Evolutionary conservation across 2,888 invertebrate species (phyloP), one percentile per base, ranked within the genome.

Genomic region (Carpatolechia fugitivella): DNA sequence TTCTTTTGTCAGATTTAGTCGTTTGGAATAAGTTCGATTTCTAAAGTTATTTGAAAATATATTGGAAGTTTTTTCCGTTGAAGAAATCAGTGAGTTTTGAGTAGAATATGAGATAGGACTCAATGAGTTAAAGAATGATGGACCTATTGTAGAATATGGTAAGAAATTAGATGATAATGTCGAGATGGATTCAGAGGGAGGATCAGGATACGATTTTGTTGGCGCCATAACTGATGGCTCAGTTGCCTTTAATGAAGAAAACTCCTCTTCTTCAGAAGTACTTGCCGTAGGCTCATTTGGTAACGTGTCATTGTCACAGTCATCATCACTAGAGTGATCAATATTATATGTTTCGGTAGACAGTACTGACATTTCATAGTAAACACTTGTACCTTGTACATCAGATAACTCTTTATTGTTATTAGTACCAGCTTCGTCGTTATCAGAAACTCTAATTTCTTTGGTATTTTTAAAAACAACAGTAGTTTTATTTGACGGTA

Each of bases 401-500:
- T 90, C 90, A 63, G 86, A 85, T 64, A 87, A 69, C 66, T 80
- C 82, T 72, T 81, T 82, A 44, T 80, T 82, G 41, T 80, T 84
- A 55, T 72, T 71, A 55, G 78, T 83, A 29, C 80, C 77, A 56
- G 87, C 85, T 54, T 82, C 77, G 56, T 89, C 89, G 56, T 87
- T 89, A 65, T 90, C 89, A 62, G 78, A 69, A 55, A 89, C 72
- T 57, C 84, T 82, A 57, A 90, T 82, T 68, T 91, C 84, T 81
- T 91, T 91, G 63, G 91, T 92, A 75, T 92, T 91, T 64, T 91
- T 91, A 62, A 89, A 91, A 58, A 82, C 81, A 52, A 91, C 85
- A 64, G 86, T 81, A 24, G 89, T 87, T 68, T 84, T 86, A 64
- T 89, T 90, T 63, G 70, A 80, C n/a, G 89, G 89, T 47, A 84